A percentile compares a stretch with the other conserved stretches of the same genome.
Evolutionary conservation across 2,888 invertebrate species (phyloP).

Genomic region (Ectobius pallidus): DNA sequence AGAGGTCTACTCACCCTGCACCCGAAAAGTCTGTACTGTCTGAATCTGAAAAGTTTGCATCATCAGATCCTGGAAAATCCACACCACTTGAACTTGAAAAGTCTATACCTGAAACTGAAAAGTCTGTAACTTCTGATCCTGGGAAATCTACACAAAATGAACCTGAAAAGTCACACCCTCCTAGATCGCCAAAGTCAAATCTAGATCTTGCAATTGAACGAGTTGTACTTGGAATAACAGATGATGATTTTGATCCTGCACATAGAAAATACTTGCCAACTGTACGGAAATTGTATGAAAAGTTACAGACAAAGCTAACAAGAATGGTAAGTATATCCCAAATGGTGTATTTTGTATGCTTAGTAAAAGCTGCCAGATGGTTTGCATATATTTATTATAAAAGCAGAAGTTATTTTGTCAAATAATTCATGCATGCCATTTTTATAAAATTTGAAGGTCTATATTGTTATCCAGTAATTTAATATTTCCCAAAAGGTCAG

Average conservation of each 20-base stretch:
- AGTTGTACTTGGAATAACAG: constrained; percentile 26
- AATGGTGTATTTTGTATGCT: too few species aligned
- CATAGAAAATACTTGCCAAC: too few species aligned
- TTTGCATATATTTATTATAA: too few species aligned
- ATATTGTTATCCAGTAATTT: too few species aligned
- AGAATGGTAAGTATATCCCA: constrained; percentile 55
- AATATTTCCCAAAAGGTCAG: too few species aligned
- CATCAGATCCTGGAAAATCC: not conserved
- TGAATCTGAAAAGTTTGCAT: not conserved
- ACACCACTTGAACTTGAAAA: not conserved
- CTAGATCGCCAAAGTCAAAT: not conserved
- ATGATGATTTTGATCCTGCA: not conserved
- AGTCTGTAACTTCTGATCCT: not conserved
- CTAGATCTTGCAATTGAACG: constrained; percentile 33
- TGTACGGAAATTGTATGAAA: not conserved
- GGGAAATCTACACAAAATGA: not conserved
- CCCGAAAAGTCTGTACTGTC: not conserved
- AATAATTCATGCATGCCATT: too few species aligned
- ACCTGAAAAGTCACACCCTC: not conserved
- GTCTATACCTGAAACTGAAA: not conserved
- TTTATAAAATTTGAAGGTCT: too few species aligned
- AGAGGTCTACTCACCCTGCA: not conserved
- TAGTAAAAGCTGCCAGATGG: too few species aligned
- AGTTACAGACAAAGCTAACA: constrained; percentile 58
- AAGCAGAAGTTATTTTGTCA: too few species aligned